Percentiles rank a stretch among this genome's conserved stretches.
Conservation (phyloP, 2,888 invertebrate genomes). For the Eulithis prunata region DNA sequence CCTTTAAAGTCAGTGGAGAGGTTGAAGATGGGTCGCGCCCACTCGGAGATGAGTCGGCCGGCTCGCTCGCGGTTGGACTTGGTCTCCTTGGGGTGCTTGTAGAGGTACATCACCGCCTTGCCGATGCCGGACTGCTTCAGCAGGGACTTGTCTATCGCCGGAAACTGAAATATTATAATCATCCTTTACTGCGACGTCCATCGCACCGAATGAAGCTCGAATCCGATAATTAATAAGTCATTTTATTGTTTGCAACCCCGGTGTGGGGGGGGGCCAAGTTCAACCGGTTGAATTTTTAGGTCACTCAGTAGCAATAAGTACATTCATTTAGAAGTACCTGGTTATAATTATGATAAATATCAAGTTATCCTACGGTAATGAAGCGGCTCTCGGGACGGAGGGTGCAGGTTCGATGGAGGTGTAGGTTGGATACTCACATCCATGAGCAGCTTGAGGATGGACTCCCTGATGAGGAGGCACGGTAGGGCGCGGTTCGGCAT, state of each 20-base stretch:
- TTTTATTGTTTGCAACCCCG: too few relatives aligned
- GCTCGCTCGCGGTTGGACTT: slow-evolving; percentile 96
- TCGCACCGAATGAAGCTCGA: too few relatives aligned
- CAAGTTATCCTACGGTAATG: too few relatives aligned
- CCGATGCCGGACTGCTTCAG: slow-evolving; percentile 98
- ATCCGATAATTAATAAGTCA: too few relatives aligned
- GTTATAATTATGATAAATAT: too few relatives aligned
- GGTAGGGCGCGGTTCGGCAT: slow-evolving; percentile 99
- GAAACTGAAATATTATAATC: slow-evolving; percentile 91
- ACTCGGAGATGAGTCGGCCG: slow-evolving; percentile 97
- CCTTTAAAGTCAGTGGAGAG: slow-evolving; percentile 83
- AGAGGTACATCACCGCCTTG: slow-evolving; percentile 99
- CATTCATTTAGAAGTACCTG: too few relatives aligned
- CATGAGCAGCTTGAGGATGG: slow-evolving; percentile 90
- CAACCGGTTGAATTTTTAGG: too few relatives aligned
- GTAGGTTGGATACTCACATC: slow-evolving; percentile 89
- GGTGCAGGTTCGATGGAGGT: background rate
- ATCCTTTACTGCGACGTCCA: too few relatives aligned
- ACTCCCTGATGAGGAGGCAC: slow-evolving; percentile 95
- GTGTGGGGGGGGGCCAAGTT: too few relatives aligned
- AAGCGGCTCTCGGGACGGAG: background rate
- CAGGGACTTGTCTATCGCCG: slow-evolving; percentile 93
- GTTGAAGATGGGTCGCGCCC: slow-evolving; percentile 99
- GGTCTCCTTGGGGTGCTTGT: slow-evolving; percentile 99
- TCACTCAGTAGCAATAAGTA: too few relatives aligned